These are phyloP conservation scores for Heterotilapia buettikoferi DNA, from an alignment of 2,113 vertebrate genomes.

Conservation along the genomic window DNA sequence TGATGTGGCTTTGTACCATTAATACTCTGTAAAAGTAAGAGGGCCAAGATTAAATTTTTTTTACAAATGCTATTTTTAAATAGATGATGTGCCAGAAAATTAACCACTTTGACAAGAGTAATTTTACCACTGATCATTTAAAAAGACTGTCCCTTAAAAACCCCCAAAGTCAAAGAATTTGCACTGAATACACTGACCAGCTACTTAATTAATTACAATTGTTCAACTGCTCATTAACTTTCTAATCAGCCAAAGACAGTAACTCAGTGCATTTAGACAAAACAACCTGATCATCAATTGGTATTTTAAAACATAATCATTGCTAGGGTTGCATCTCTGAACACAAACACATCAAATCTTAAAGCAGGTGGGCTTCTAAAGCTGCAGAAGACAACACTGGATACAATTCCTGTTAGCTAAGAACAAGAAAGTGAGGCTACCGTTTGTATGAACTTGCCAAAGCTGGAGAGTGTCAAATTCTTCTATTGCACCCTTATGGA, in stretches of 20 bases:
- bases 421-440: neutral
- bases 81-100: neutral
- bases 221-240: neutral
- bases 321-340: neutral
- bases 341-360: neutral
- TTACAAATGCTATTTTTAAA: neutral
- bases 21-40: neutral
- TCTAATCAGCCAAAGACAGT: neutral
- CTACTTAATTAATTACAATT: neutral
- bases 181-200: neutral
- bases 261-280: neutral
- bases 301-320: neutral
- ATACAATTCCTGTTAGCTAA: neutral
- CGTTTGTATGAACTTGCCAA: neutral
- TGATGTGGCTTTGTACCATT: slow-evolving; percentile 11
- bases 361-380: neutral
- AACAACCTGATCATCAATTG: neutral
- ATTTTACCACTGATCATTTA: neutral
- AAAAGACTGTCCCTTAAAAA: neutral
- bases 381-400: neutral
- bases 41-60: neutral
- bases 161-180: rapidly evolving
- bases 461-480: neutral
- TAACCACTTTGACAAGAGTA: neutral
- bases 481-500: neutral